These are phyloP conservation scores for Myrmophylax atrothorax DNA, from an alignment of 2,113 vertebrate species.

Conservation along the genomic window DNA sequence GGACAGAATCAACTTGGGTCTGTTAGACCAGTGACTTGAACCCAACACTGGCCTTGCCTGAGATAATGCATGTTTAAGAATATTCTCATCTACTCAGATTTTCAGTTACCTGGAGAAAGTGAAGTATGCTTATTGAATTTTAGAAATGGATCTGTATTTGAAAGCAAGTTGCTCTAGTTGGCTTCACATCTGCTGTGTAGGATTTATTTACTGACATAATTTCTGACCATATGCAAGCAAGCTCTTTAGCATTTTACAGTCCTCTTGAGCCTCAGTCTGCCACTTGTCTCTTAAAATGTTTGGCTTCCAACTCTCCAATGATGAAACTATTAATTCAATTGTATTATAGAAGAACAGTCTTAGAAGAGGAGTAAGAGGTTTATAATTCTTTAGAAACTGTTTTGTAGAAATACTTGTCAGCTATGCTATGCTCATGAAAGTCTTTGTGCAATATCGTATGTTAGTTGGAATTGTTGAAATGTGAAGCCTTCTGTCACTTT, in stretches of 20 bases:
- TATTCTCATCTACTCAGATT: background rate
- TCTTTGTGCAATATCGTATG: background rate
- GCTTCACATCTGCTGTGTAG: background rate
- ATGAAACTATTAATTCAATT: background rate
- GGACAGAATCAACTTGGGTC: background rate
- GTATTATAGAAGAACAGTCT: background rate
- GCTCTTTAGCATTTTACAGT: background rate
- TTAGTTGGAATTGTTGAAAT: background rate
- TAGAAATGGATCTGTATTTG: background rate
- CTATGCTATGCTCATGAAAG: background rate
- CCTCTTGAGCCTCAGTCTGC: background rate
- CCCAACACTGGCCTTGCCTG: background rate
- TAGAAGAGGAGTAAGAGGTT: background rate
- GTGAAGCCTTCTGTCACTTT: background rate
- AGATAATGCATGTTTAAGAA: background rate
- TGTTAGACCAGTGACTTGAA: background rate
- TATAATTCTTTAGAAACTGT: background rate
- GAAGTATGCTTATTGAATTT: background rate
- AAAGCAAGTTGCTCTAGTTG: background rate
- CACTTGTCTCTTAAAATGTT: background rate
- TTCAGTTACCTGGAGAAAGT: background rate
- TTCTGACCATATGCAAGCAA: background rate
- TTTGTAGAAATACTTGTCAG: background rate
- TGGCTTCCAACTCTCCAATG: background rate
- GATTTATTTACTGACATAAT: background rate